Conservation (phyloP, 2,797 vertebrate genomes). For the Buceros bicornis region DNA sequence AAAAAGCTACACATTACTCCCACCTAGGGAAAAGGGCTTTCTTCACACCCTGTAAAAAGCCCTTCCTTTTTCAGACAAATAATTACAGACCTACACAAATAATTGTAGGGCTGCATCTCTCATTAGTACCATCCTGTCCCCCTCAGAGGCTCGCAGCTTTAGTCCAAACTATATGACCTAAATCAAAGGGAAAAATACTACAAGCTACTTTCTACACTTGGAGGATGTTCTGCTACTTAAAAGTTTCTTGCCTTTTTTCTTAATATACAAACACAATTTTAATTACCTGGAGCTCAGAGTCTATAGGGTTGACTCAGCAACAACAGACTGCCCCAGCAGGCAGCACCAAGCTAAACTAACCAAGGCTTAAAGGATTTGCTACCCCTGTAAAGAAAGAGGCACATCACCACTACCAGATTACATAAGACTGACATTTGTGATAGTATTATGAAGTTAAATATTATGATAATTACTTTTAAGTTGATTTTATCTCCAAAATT, state of each 20-base stretch:
- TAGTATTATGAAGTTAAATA: background rate
- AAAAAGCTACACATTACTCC: background rate
- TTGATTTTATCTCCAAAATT: background rate
- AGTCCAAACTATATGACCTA: background rate
- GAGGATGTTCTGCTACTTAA: background rate
- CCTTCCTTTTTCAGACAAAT: background rate
- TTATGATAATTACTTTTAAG: background rate
- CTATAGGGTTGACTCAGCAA: background rate
- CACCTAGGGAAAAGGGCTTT: background rate
- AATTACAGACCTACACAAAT: background rate
- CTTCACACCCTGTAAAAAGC: background rate
- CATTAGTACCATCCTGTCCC: background rate
- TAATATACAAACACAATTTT: background rate
- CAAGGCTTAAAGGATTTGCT: background rate
- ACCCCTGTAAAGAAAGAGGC: background rate
- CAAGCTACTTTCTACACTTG: background rate
- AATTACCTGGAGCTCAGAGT: background rate
- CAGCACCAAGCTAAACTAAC: accelerated
- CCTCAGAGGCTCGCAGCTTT: background rate
- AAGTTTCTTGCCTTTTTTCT: background rate
- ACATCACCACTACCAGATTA: background rate
- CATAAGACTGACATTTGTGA: background rate
- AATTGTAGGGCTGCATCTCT: background rate
- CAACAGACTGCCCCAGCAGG: background rate
- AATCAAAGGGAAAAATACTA: background rate